phyloP scores from a whole-genome alignment of 2,797 vertebrate species.

The Pangasius larnaudii region DNA sequence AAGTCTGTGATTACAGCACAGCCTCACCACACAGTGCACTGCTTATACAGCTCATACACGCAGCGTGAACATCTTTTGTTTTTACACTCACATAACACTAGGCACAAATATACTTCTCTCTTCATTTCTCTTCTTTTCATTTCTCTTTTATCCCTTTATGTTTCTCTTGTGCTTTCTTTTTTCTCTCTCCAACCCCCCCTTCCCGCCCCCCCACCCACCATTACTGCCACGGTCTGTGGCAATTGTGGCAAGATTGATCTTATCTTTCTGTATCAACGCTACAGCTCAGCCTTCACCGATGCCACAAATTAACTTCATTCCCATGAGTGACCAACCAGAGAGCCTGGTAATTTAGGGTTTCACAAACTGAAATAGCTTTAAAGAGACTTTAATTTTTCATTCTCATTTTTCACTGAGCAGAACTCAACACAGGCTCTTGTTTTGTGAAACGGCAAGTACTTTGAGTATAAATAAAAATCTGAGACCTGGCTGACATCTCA shows the following conservation, averaged over 20 bases:
- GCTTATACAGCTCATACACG: background rate
- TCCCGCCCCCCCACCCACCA: background rate
- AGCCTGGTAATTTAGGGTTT: constrained; percentile 37
- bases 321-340: constrained; percentile 45
- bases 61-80: background rate
- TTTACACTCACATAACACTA: background rate
- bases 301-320: constrained; percentile 51
- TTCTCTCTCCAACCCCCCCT: background rate
- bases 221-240: constrained; percentile 22
- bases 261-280: constrained; percentile 42
- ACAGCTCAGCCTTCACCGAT: constrained; percentile 30
- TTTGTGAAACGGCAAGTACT: background rate
- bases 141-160: background rate
- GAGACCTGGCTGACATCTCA: constrained; percentile 14
- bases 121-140: background rate
- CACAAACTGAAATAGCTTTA: constrained; percentile 31
- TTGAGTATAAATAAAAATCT: constrained; percentile 6
- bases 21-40: background rate
- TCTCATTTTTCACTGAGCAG: constrained; percentile 8
- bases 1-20: constrained; percentile 33
- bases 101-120: background rate
- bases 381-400: constrained; percentile 18
- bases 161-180: background rate
- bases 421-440: background rate
- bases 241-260: constrained; percentile 48